Evolutionary conservation across 2,797 vertebrate genomes (phyloP).

Genomic region (Chelmon rostratus): DNA sequence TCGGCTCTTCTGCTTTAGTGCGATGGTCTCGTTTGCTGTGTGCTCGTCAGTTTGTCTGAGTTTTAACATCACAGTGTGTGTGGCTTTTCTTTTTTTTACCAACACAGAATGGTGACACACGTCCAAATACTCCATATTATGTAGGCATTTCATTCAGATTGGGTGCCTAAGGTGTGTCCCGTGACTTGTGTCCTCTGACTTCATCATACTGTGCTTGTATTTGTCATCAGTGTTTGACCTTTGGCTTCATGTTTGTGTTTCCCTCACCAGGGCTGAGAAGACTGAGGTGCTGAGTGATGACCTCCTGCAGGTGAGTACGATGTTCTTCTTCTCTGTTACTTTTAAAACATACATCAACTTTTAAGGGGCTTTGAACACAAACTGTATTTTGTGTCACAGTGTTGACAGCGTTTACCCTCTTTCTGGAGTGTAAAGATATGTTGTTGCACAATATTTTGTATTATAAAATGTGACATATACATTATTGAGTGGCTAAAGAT

Average conservation of each 20-base stretch:
- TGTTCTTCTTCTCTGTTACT: neutral
- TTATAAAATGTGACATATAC: neutral
- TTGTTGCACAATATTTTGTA: neutral
- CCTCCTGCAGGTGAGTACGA: slow-evolving; percentile 90
- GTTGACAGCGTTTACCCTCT: neutral
- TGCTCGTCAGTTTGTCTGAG: slow-evolving; percentile 1
- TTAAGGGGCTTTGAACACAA: neutral
- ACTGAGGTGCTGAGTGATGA: slow-evolving; percentile 97
- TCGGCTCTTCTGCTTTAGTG: neutral
- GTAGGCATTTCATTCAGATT: neutral
- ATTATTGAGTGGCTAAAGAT: neutral
- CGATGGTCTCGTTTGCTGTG: neutral
- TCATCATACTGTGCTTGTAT: neutral
- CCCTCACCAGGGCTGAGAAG: slow-evolving; percentile 91
- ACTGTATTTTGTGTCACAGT: neutral
- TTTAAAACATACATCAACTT: neutral
- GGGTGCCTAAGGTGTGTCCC: neutral
- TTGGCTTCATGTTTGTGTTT: slow-evolving; percentile 45
- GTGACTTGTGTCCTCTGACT: neutral
- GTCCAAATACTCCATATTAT: neutral
- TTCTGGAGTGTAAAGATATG: neutral
- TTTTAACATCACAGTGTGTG: neutral
- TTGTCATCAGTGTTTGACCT: slow-evolving; percentile 36
- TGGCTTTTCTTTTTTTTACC: too few relatives aligned
- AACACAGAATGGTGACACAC: neutral